Percentiles rank a stretch among this genome's conserved stretches.
These are phyloP conservation scores for Meandrusa payeni DNA, from an alignment of 2,888 invertebrate species.

Conservation along the genomic window DNA sequence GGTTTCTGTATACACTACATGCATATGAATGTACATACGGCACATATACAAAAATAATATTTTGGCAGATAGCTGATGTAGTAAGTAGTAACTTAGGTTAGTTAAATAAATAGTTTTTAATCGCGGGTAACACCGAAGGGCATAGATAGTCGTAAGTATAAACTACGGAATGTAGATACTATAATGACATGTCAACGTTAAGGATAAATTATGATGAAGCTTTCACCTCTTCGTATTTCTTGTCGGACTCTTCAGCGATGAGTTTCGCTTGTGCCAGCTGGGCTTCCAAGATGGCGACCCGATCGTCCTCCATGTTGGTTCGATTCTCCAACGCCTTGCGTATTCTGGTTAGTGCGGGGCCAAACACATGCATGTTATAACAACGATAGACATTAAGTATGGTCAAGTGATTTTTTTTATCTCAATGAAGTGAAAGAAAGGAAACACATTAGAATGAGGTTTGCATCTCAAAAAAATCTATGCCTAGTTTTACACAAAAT, in stretches of 20 bases:
- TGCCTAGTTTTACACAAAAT: too few species aligned
- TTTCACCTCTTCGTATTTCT: conserved; percentile 99
- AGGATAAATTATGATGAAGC: conserved; percentile 24
- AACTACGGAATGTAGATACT: too few species aligned
- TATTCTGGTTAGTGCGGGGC: conserved; percentile 87
- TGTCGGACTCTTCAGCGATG: conserved; percentile 99
- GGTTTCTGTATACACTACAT: too few species aligned
- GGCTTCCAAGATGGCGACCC: conserved; percentile 97
- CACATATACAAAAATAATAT: too few species aligned
- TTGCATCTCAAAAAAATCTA: too few species aligned
- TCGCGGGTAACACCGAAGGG: too few species aligned
- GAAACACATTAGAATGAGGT: not conserved
- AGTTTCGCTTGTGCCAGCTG: conserved; percentile 99
- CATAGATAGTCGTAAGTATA: too few species aligned
- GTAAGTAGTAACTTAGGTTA: too few species aligned
- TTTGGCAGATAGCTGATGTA: too few species aligned
- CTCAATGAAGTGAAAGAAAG: conserved; percentile 6
- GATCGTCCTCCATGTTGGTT: conserved; percentile 99
- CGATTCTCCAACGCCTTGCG: conserved; percentile 99
- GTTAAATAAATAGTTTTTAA: too few species aligned
- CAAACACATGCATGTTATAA: conserved; percentile 80
- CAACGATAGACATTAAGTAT: conserved; percentile 47
- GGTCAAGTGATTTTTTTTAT: conserved; percentile 22
- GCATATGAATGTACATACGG: too few species aligned
- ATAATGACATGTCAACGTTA: conserved; percentile 12